These are phyloP conservation scores for Diabrotica virgifera DNA, from an alignment of 1,140 invertebrate species.

Conservation along the genomic window DNA sequence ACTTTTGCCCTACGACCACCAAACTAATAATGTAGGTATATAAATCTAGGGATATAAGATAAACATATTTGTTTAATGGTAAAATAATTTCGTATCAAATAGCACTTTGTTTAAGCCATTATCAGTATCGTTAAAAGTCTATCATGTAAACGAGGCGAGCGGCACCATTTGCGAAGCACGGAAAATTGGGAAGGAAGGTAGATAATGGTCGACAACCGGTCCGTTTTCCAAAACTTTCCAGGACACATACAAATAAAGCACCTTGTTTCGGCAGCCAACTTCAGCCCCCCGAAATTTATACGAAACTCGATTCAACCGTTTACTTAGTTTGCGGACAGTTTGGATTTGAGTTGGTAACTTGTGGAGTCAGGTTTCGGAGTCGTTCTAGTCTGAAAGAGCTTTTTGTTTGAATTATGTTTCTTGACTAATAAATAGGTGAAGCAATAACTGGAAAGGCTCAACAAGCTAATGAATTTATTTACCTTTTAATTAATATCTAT, in stretches of 20 bases:
- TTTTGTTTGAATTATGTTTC: neutral
- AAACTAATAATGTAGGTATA: too few species aligned
- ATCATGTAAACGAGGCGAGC: constrained; percentile 11
- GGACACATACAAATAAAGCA: constrained; percentile 14
- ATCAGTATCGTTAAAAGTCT: constrained; percentile 14
- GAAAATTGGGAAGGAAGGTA: constrained; percentile 16
- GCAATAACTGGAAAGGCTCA: too few species aligned
- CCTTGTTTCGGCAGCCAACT: constrained; percentile 12
- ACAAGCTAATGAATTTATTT: too few species aligned
- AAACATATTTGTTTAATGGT: neutral
- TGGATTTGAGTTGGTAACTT: constrained; percentile 15
- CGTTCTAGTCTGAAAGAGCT: neutral
- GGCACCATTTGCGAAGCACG: constrained; percentile 15
- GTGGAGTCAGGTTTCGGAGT: neutral
- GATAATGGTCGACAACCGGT: constrained; percentile 18
- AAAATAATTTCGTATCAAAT: too few species aligned
- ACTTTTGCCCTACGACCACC: too few species aligned
- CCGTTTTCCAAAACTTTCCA: constrained; percentile 10
- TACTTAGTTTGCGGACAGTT: constrained; percentile 10
- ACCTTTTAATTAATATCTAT: too few species aligned
- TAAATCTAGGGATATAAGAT: neutral
- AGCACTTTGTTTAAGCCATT: too few species aligned
- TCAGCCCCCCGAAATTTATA: constrained; percentile 13
- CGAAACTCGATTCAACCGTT: constrained; percentile 16
- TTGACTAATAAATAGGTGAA: too few species aligned